These are phyloP conservation scores for Dryomyza anilis DNA, from an alignment of 2,888 invertebrate species.

Conservation along the genomic window DNA sequence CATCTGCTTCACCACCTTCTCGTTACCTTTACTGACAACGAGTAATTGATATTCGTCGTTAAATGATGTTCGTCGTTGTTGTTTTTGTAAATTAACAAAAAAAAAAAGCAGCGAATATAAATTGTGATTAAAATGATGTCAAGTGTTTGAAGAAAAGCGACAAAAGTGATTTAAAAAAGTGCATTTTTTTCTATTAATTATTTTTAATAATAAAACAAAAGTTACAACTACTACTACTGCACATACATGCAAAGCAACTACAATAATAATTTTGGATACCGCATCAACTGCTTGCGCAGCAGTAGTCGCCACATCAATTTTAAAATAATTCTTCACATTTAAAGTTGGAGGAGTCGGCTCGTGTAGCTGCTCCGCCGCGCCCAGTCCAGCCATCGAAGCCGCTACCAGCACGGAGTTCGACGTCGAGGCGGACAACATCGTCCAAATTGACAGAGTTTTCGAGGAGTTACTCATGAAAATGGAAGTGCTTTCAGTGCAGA, in stretches of 20 bases:
- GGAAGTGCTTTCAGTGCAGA: constrained; percentile 81
- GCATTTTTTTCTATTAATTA: constrained; percentile 18
- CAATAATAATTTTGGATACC: no score
- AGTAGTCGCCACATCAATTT: no score
- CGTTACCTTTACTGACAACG: no score
- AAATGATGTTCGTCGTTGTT: no score
- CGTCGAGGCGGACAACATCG: constrained; percentile 36
- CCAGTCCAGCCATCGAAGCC: constrained; percentile 23
- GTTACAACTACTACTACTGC: neutral
- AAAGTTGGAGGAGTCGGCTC: no score
- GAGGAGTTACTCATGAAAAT: constrained; percentile 65
- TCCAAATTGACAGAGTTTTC: constrained; percentile 54
- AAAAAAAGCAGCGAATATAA: neutral
- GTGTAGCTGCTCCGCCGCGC: constrained; percentile 12
- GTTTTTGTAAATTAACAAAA: neutral
- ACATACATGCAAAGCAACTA: no score
- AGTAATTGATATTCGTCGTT: no score
- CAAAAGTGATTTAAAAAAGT: constrained; percentile 24
- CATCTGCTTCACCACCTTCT: no score
- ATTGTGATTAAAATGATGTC: constrained; percentile 18
- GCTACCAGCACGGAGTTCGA: constrained; percentile 6
- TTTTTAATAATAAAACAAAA: neutral
- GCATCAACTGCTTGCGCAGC: no score
- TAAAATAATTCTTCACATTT: constrained; percentile 6
- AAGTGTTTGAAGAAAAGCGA: no score